These are phyloP conservation scores for Chloropsis cyanopogon DNA, from an alignment of 2,113 vertebrate species.

Conservation along the genomic window DNA sequence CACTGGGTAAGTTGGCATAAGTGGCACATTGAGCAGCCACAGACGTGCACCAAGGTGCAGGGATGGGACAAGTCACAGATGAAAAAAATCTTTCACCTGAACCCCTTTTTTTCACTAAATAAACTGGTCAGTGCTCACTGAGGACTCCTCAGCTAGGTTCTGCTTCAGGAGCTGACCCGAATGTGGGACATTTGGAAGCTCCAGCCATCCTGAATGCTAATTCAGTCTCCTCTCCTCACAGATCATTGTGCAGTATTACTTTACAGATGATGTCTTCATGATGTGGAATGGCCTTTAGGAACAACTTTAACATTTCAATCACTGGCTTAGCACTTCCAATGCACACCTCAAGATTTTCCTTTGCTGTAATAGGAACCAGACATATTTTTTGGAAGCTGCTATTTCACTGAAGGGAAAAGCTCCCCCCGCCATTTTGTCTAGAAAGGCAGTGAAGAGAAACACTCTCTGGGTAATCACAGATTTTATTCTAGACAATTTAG, in stretches of 20 bases:
- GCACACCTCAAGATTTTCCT: conserved; percentile 61
- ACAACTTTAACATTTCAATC: conserved; percentile 63
- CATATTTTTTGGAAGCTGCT: conserved; percentile 41
- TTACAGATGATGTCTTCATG: conserved; percentile 64
- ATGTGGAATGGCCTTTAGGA: conserved; percentile 58
- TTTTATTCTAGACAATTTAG: conserved; percentile 7
- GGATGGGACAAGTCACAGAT: background rate
- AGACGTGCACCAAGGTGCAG: background rate
- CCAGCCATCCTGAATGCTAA: background rate
- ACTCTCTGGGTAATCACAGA: background rate
- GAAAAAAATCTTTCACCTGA: background rate
- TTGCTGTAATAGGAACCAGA: conserved; percentile 64
- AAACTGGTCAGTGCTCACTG: background rate
- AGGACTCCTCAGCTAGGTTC: background rate
- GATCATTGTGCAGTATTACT: conserved; percentile 44
- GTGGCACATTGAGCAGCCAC: background rate
- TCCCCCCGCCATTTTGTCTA: conserved; percentile 24
- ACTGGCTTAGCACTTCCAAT: conserved; percentile 66
- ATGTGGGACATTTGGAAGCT: background rate
- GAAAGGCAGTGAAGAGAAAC: conserved; percentile 5
- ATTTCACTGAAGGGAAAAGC: conserved; percentile 25
- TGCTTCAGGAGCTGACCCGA: background rate
- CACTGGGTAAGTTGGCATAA: rapidly evolving
- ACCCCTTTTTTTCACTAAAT: background rate
- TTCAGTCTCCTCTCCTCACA: conserved; percentile 31